Evolutionary conservation across 2,797 vertebrate genomes (phyloP).

Genomic region (Staurois parvus): DNA sequence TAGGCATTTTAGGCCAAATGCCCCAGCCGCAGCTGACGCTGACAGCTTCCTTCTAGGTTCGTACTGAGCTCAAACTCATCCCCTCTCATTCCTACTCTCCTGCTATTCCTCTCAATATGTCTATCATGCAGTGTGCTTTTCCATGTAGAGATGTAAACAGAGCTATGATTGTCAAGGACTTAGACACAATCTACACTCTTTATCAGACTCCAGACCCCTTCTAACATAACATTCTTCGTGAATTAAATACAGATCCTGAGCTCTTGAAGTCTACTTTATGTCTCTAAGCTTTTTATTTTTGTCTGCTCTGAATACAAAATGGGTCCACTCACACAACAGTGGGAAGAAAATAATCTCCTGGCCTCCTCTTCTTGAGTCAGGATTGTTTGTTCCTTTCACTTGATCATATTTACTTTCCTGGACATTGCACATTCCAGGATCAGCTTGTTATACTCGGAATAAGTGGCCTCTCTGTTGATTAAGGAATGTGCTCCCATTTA

Average conservation of each 20-base stretch:
- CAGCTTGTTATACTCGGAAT: conserved; percentile 14
- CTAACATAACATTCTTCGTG: not conserved
- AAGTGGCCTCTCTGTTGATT: conserved; percentile 44
- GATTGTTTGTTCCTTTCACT: conserved; percentile 38
- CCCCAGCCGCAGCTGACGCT: too few species aligned
- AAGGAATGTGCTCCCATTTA: conserved; percentile 33
- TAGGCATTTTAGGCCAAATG: too few species aligned
- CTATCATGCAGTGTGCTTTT: too few species aligned
- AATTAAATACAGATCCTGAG: not conserved
- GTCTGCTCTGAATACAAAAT: not conserved
- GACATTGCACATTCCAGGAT: conserved; percentile 43
- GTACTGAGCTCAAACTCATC: too few species aligned
- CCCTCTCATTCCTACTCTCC: too few species aligned
- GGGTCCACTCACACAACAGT: conserved; percentile 14
- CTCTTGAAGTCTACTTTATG: not conserved
- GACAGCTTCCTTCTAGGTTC: too few species aligned
- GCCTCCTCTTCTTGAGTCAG: not conserved
- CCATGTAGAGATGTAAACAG: too few species aligned
- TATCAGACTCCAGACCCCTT: too few species aligned
- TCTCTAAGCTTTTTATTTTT: not conserved
- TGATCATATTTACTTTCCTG: conserved; percentile 36
- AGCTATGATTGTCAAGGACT: not conserved
- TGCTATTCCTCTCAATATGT: too few species aligned
- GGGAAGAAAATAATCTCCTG: not conserved
- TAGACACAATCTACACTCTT: not conserved